Conservation (phyloP, 2,797 vertebrate species). For the Acanthiza pusilla region DNA sequence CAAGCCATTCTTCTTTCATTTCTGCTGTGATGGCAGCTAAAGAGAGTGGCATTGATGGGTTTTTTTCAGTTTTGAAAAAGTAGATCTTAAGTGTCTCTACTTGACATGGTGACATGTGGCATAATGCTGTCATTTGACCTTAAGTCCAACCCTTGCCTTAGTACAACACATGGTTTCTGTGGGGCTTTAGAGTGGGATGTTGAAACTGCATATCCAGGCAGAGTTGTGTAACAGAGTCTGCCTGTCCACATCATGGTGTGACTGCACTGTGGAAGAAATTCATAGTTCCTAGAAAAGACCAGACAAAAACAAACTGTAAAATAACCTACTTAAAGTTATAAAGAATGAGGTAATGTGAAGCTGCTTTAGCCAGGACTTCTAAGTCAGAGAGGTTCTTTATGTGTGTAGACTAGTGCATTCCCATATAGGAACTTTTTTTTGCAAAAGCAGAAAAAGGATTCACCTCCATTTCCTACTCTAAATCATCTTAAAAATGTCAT, state of each 20-base stretch:
- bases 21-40: background rate
- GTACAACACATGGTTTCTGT: background rate
- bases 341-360: background rate
- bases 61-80: background rate
- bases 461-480: background rate
- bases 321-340: background rate
- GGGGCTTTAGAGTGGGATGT: background rate
- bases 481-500: background rate
- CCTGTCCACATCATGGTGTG: background rate
- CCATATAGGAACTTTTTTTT: background rate
- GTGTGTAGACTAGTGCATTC: background rate
- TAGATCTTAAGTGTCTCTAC: background rate
- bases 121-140: background rate
- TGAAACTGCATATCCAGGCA: background rate
- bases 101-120: background rate
- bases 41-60: background rate
- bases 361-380: background rate
- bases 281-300: background rate
- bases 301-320: background rate
- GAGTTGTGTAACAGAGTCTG: background rate
- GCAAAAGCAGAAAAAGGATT: background rate
- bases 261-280: background rate
- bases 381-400: background rate
- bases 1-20: background rate
- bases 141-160: background rate